Conservation (phyloP, 2,113 vertebrate genomes). For the Morphnarchus princeps region DNA sequence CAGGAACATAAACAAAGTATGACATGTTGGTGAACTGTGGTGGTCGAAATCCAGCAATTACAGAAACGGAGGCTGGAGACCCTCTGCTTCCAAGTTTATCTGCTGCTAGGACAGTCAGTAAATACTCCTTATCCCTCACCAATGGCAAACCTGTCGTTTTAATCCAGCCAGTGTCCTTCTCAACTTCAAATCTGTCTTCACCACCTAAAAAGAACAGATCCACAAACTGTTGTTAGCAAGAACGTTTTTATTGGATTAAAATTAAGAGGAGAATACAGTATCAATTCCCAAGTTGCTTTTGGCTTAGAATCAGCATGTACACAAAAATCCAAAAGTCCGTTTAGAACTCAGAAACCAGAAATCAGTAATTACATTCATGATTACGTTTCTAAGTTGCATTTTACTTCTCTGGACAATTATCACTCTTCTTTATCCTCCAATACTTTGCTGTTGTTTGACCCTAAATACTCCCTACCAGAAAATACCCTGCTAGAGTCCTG, state of each 20-base stretch:
- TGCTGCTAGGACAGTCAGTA: constrained; percentile 80
- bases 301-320: neutral
- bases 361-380: neutral
- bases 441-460: neutral
- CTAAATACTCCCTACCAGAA: neutral
- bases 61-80: constrained; percentile 74
- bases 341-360: neutral
- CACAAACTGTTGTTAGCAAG: neutral
- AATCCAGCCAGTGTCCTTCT: constrained; percentile 82
- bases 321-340: neutral
- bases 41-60: constrained; percentile 78
- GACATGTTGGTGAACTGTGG: constrained; percentile 85
- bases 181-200: constrained; percentile 84
- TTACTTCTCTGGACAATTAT: neutral
- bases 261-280: neutral
- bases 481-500: neutral
- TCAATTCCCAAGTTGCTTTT: neutral
- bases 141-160: constrained; percentile 82
- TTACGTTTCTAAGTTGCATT: neutral
- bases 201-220: constrained; percentile 71
- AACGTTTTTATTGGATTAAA: neutral
- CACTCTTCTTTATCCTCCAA: neutral
- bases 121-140: constrained; percentile 80
- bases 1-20: constrained; percentile 77
- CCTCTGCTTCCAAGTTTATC: constrained; percentile 82